Percentiles rank a stretch among this genome's conserved stretches.
Evolutionary conservation across 2,797 vertebrate genomes (phyloP).

Genomic region (Loris lydekkerianus): DNA sequence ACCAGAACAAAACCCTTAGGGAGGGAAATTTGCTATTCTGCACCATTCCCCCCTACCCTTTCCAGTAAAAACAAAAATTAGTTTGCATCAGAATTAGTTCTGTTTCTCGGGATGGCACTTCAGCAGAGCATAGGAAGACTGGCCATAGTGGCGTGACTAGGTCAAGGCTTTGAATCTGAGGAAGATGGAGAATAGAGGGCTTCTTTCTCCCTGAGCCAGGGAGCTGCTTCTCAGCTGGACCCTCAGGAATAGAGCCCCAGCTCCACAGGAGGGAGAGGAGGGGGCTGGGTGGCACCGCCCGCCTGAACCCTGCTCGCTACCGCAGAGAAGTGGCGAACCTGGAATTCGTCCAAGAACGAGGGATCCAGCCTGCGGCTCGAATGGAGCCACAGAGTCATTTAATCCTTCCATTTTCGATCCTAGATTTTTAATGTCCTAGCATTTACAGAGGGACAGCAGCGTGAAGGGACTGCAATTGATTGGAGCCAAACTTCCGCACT

Average conservation of each 20-base stretch:
- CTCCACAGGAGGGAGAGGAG: neutral
- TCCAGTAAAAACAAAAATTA: neutral
- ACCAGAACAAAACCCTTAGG: neutral
- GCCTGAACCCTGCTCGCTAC: neutral
- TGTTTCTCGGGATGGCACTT: neutral
- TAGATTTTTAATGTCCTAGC: neutral
- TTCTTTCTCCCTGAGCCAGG: neutral
- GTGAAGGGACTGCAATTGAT: neutral
- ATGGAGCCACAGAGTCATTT: neutral
- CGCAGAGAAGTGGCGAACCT: neutral
- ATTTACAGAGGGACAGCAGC: neutral
- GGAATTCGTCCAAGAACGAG: too few species aligned
- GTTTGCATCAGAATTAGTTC: neutral
- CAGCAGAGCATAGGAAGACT: neutral
- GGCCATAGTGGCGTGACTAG: neutral
- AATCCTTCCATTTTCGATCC: neutral
- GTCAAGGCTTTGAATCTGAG: neutral
- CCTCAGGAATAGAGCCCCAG: neutral
- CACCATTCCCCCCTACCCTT: neutral
- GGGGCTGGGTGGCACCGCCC: neutral
- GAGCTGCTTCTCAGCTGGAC: neutral
- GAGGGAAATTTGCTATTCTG: neutral
- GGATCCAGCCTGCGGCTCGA: neutral
- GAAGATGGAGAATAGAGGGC: neutral
- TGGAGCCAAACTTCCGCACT: neutral